A percentile compares a stretch with the other conserved stretches of the same genome.
phyloP scores from a whole-genome alignment of 35 echinoderm and acorn worm genomes.

The Acanthaster planci region DNA sequence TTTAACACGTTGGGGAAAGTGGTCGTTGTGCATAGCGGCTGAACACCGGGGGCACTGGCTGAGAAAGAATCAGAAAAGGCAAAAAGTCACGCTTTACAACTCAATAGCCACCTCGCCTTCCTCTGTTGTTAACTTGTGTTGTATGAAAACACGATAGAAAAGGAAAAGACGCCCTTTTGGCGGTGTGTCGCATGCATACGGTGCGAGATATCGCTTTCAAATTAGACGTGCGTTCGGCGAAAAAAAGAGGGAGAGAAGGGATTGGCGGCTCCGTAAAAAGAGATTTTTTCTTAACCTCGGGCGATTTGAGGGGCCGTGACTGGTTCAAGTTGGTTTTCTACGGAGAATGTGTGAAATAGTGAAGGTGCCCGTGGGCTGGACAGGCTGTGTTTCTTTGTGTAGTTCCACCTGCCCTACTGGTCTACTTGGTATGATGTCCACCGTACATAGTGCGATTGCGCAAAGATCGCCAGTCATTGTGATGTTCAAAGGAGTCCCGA shows the following conservation, averaged over 20 bases:
- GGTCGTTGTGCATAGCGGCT: background rate
- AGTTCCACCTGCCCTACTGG: background rate
- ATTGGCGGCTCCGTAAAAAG: slow-evolving; percentile 2
- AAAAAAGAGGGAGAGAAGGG: background rate
- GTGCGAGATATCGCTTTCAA: slow-evolving; percentile 14
- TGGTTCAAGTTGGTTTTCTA: background rate
- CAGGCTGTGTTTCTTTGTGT: slow-evolving; percentile 8
- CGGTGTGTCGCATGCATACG: background rate
- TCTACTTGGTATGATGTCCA: slow-evolving; percentile 6
- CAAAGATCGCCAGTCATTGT: background rate
- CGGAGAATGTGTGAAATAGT: background rate
- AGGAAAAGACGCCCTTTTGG: background rate
- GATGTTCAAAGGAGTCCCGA: background rate
- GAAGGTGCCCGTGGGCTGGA: background rate
- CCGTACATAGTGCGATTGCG: background rate
- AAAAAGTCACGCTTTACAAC: background rate
- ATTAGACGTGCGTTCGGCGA: slow-evolving; percentile 11
- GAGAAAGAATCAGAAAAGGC: background rate
- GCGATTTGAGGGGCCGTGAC: background rate
- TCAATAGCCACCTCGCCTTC: background rate
- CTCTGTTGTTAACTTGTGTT: background rate
- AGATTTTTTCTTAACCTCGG: background rate
- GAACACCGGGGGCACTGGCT: background rate
- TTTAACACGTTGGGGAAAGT: background rate
- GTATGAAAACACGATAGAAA: background rate